Evolutionary conservation across 1,140 invertebrate genomes (phyloP).

Genomic region (Drosophila repleta): DNA sequence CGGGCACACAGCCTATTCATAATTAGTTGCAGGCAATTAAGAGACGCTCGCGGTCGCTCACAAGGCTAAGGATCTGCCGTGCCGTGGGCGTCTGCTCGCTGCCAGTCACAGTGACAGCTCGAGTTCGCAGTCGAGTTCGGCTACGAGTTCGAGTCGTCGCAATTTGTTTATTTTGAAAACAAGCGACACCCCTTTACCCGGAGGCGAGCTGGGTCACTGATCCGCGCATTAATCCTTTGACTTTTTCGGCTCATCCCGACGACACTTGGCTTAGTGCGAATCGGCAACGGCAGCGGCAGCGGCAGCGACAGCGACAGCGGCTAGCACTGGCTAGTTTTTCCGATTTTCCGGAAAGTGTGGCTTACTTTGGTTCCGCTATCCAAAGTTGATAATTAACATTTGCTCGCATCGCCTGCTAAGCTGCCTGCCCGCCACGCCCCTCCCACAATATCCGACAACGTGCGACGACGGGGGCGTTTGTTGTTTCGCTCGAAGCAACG

Average conservation of each 20-base stretch:
- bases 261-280: slow-evolving; percentile 47
- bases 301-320: background rate
- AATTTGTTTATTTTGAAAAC: slow-evolving; percentile 82
- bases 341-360: slow-evolving; percentile 75
- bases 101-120: background rate
- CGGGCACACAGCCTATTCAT: slow-evolving; percentile 58
- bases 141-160: slow-evolving; percentile 22
- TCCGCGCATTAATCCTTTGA: slow-evolving; percentile 71
- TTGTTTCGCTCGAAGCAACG: slow-evolving; percentile 39
- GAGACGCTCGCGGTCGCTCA: slow-evolving; percentile 61
- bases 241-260: slow-evolving; percentile 41
- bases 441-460: background rate
- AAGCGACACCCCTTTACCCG: slow-evolving; percentile 74
- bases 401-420: slow-evolving; percentile 44
- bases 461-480: slow-evolving; percentile 26
- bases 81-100: slow-evolving; percentile 34
- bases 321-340: background rate
- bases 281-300: background rate
- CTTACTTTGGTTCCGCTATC: slow-evolving; percentile 77
- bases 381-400: slow-evolving; percentile 75
- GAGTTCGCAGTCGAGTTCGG: slow-evolving; percentile 22
- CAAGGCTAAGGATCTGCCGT: slow-evolving; percentile 43
- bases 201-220: slow-evolving; percentile 31
- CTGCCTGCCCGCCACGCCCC: slow-evolving; percentile 33
- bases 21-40: slow-evolving; percentile 82